These are phyloP conservation scores for Pseudorectes ferrugineus DNA, from an alignment of 2,113 vertebrate species.

Conservation along the genomic window DNA sequence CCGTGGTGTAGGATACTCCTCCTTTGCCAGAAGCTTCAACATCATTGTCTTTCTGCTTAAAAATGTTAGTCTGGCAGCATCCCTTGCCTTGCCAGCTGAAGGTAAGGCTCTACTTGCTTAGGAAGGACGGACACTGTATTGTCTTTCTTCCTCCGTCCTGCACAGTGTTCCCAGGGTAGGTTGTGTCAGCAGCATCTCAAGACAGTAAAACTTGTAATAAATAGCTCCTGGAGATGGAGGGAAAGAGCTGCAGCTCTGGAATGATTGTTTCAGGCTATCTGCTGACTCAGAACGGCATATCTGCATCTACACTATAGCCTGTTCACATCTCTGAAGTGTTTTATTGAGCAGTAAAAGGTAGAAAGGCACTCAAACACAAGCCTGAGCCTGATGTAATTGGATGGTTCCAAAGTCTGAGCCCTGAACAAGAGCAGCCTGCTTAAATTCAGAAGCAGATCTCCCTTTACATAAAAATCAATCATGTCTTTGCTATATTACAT, in stretches of 20 bases:
- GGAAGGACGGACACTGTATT: background rate
- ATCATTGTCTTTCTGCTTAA: background rate
- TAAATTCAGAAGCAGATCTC: background rate
- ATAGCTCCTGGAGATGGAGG: background rate
- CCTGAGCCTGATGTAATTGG: background rate
- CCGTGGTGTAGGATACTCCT: background rate
- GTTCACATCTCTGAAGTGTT: background rate
- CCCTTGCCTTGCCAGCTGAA: background rate
- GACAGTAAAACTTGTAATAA: background rate
- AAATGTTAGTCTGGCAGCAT: background rate
- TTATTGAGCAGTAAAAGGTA: conserved; percentile 2
- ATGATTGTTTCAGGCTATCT: background rate
- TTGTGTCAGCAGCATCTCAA: background rate
- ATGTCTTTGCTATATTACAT: background rate
- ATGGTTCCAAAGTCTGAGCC: background rate
- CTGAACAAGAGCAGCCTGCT: background rate
- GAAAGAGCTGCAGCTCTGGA: background rate
- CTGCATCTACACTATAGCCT: background rate
- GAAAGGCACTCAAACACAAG: conserved; percentile 4
- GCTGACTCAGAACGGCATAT: background rate
- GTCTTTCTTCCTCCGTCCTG: background rate
- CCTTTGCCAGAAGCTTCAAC: background rate
- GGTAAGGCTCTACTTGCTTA: background rate
- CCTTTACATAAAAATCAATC: background rate
- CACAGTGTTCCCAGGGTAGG: background rate